Base-by-base conservation (phyloP, 2,797 vertebrate genomes). In the Pampus argenteus region DNA sequence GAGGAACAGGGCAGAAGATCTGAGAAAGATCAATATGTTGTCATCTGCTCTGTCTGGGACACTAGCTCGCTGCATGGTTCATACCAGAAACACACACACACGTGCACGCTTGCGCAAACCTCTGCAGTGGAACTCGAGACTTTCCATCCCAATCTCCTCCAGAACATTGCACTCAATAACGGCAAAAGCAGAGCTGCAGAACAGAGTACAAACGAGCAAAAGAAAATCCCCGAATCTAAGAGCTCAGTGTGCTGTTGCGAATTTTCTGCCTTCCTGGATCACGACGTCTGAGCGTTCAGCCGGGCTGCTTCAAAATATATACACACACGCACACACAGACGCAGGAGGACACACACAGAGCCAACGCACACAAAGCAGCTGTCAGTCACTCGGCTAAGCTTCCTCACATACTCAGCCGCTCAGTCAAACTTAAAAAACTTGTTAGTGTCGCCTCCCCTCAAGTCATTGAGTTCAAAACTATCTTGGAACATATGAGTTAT, bases 181-280 rank as follows among this genome's bases (percentile, higher is more conserved):
- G 7, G 25, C 81, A 82, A 79, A 89, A 66, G 57, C 86, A 80
- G 69, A 65, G 78, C 73, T 26, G 79, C 84, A 88, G 74, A 86
- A 76, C 86, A 59, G 74, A 59, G 70, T 51, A 80, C 77, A 83
- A 85, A 85, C 49, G 14, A 78, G 74, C 59, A 63, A 79, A 70
- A 85, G 72, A 82, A 87, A 89, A 88, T 86, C 85, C 82, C 81
- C 14, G 54, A 88, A 83, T 81, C 82, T 45, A 38, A 69, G 67
- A 72, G 69, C 82, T 86, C 76, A 57, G 72, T 56, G 67, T 71
- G 71, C 78, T 57, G 74, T 73, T 80, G 58, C 64, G 28, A 85
- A 87, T 90, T 81, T 88, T 88, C 86, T 64, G 66, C 63, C 63
- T 89, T 72, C 74, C 80, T 68, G 86, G 88, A 87, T 90, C 78